phyloP scores from a whole-genome alignment of 1,140 invertebrate species.

The Melitaea cinxia region DNA sequence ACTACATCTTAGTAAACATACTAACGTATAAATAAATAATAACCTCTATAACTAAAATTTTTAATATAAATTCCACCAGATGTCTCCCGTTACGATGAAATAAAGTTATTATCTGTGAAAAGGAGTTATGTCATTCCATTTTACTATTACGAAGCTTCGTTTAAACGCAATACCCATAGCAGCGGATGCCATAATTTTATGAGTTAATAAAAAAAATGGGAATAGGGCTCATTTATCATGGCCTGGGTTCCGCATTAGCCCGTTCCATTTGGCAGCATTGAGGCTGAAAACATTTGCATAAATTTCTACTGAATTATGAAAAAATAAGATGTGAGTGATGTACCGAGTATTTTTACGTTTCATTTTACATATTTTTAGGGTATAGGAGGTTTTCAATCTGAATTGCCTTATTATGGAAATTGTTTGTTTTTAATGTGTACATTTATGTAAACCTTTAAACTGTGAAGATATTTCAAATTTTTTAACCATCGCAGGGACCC shows the following conservation, averaged over 20 bases:
- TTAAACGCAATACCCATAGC: slow-evolving; percentile 4
- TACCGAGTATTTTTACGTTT: background rate
- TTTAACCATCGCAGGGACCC: no score
- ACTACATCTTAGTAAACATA: no score
- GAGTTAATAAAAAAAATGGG: slow-evolving; percentile 17
- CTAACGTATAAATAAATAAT: no score
- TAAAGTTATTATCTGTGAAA: slow-evolving; percentile 4
- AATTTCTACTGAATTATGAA: slow-evolving; percentile 27
- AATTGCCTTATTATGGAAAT: no score
- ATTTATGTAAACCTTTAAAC: no score
- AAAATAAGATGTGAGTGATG: slow-evolving; percentile 6
- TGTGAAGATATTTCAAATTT: no score
- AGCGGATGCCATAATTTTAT: slow-evolving; percentile 15
- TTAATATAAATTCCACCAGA: background rate
- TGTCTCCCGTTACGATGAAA: background rate
- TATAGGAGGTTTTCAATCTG: no score
- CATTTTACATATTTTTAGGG: no score
- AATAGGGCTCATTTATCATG: slow-evolving; percentile 26
- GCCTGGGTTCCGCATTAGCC: slow-evolving; percentile 27
- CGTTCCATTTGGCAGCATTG: slow-evolving; percentile 35
- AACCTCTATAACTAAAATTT: background rate
- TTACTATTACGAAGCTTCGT: slow-evolving; percentile 6
- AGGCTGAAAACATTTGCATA: slow-evolving; percentile 27
- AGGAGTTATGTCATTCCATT: slow-evolving; percentile 3
- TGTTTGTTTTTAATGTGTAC: no score